Percentiles rank a stretch among this genome's conserved stretches.
Conservation (phyloP, 2,888 invertebrate species). For the Entomobrya proxima region DNA sequence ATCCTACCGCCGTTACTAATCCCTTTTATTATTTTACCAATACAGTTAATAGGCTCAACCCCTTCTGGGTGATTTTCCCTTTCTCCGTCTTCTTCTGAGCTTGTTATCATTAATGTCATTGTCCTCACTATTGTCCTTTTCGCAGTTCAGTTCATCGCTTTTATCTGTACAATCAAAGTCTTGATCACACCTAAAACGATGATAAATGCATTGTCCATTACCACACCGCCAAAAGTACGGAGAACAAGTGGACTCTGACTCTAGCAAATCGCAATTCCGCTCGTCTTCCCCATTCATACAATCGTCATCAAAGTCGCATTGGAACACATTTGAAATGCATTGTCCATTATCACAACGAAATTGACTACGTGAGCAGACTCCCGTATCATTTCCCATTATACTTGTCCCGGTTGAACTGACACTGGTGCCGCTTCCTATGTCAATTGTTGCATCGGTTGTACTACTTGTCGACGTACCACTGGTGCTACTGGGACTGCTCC, state of each 20-base stretch:
- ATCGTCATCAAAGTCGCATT: constrained; percentile 44
- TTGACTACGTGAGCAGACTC: constrained; percentile 14
- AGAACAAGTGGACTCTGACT: neutral
- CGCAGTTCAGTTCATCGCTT: constrained; percentile 38
- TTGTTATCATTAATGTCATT: neutral
- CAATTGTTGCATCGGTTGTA: constrained; percentile 20
- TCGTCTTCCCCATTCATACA: constrained; percentile 50
- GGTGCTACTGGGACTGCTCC: neutral
- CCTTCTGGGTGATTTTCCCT: neutral
- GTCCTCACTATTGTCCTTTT: constrained; percentile 18
- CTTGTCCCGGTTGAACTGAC: neutral
- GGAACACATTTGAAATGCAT: constrained; percentile 44
- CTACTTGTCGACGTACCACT: no score
- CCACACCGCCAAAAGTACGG: constrained; percentile 39
- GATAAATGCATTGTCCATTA: constrained; percentile 60
- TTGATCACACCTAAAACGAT: constrained; percentile 23
- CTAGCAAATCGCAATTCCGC: neutral
- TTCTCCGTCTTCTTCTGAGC: neutral
- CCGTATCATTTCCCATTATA: constrained; percentile 3
- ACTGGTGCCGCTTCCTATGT: neutral
- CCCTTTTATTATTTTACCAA: neutral
- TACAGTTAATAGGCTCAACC: no score
- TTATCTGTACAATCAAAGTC: constrained; percentile 49
- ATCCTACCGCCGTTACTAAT: no score
- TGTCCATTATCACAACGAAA: constrained; percentile 51